Base-by-base conservation (phyloP, 2,113 vertebrate species). In the Boulengerochromis microlepis region DNA sequence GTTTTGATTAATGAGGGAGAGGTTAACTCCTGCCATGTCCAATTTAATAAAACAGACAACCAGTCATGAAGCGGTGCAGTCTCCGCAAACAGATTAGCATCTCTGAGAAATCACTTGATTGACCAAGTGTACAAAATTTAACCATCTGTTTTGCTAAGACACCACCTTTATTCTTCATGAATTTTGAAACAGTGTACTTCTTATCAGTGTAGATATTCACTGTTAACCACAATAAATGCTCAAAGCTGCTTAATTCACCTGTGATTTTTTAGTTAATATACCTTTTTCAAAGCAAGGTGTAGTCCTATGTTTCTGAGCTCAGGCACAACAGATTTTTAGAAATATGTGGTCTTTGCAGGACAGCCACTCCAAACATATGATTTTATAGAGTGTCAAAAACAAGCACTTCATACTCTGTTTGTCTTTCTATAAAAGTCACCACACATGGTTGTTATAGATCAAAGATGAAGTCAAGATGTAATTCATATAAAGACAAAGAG, bases 191-290 rank as follows among this genome's bases (percentile, higher is more conserved):
- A 22, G 59, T 8, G 18, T 35, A 0, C 31, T 64, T 35, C 10
- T 35, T 66, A 66, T 38, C 33, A 22, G 33, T 22, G 33, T n/a
- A 22, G 19, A 13, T 38, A 38, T 22, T 69, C 33, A 69, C 19
- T 38, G 7, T 69, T 69, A 69, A 66, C 31, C 10, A 38, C 16
- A n/a, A 38, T 38, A 66, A 8, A 22, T 40, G 0, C 19, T 69
- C 19, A 40, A 33, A 40, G 33, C 11, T 13, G 19, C 40, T 40
- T 69, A 5, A 22, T 1, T 40, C 64, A 3, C 12, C n/a, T 42
- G n/a, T 24, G 12, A 31, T 31, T 1, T 16, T 42, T 71, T 8
- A 42, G n/a, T 24, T 24, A 71, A 24, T 24, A 40, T 0, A 40
- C 11, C 35, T 42, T 71, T 40, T 71, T 71, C n/a, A 71, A 71